Base-by-base conservation (phyloP, 2,113 vertebrate species). In the Chamaea fasciata region DNA sequence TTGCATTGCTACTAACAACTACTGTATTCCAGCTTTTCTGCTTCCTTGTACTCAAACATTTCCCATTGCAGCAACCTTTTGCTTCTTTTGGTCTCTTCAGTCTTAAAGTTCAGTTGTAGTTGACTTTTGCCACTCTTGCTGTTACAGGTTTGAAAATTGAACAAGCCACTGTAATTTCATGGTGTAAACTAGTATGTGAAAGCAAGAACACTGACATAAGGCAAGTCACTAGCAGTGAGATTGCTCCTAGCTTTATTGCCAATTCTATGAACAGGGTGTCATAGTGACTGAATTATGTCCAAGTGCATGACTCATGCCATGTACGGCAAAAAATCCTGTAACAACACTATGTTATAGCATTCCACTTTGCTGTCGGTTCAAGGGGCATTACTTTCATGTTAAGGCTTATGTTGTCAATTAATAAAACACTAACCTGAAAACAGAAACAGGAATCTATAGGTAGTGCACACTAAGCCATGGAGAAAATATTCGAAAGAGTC, bases 381-480 rank as follows among this genome's bases (percentile, higher is more conserved):
- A 92, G 83, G 89, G 55, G 12, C 89, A 78, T 59, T 86, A 44
- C 22, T 67, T 90, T 55, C 11, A 41, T 56, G 47, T 50, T 78
- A 81, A 78, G 15, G 18, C 3, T 26, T 83, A 73, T 2, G 10
- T 12, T 35, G 10, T 39, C 74, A 83, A 39, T 83, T 88, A 69
- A 81, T 70, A 63, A 90, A 96, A 86, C 27, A 78, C 91, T 92
- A 95, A 95, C 68, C 27, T 60, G 27, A 67, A 47, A 63, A 77
- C 21, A 77, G 55, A 75, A 93, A 37, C 9, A 47, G 20, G 16
- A 90, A 49, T 86, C 47, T 71, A 70, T 73, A 93, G 47, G 22
- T 26, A 59, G 50, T 6, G 13, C 21, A 73, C 22, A 37, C 6
- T 65, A 73, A 80, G 16, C 31, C 35, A 27, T 55, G 3, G 0